Base-by-base conservation (phyloP, 2,797 vertebrate species). In the Hybognathus amarus region DNA sequence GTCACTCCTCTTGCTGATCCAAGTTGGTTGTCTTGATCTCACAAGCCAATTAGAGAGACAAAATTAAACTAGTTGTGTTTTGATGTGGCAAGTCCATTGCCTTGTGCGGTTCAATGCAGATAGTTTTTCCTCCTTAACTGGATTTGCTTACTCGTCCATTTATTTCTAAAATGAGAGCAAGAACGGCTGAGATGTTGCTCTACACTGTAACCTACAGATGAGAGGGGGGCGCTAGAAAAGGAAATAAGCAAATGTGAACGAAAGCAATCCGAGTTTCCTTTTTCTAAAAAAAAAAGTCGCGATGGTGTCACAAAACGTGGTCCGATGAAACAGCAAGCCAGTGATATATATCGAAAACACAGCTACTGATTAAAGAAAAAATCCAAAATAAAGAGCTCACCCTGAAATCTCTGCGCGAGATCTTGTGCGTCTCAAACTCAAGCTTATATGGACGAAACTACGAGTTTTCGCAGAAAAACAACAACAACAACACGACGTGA, bases 191-290 rank as follows among this genome's bases (percentile, higher is more conserved):
- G 67, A 77, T 56, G 59, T 80, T 52, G 67, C 77, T 81, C 12
- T 71, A 33, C 63, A 13, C 42, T 79, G 70, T 63, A 80, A 84
- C 82, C 56, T 87, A 89, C 75, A 24, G 87, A 87, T 85, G 88
- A 84, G 77, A 90, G 84, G 87, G 90, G 88, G 86, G 91, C 87
- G 90, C 83, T 80, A 85, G 85, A 86, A 90, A 89, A 86, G 85
- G 88, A 89, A 88, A 87, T 87, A 85, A 87, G 88, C 88, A 59
- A 56, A 81, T 63, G 76, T 79, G 78, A 85, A 80, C 36, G 54
- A 79, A 80, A 84, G 80, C 85, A 74, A 79, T 30, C 63, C 42
- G 36, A 59, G 77, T 76, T 83, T 84, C 85, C 82, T 83, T 77
- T 64, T 63, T 8, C 24, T 17, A 45, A 84, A 79, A 69, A 22